Percentiles rank a stretch among this genome's conserved stretches.
Evolutionary conservation across 2,888 invertebrate species (phyloP).

Genomic region (Branchipolynoe longqiensis): DNA sequence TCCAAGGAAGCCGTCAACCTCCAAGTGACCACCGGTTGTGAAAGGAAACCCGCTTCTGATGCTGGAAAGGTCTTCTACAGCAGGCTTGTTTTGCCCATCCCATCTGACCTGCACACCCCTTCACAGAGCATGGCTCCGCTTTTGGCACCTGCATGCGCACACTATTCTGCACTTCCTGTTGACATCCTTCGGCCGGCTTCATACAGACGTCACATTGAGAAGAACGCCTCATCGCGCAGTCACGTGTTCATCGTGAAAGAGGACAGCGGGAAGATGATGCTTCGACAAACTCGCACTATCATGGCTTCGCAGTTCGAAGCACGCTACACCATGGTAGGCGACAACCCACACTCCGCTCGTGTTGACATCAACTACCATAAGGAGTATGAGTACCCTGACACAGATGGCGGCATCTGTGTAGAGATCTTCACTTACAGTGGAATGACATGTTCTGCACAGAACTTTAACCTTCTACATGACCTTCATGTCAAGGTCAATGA

Average conservation of each 20-base stretch:
- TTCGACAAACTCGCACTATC: not conserved
- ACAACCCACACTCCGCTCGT: slow-evolving; percentile 26
- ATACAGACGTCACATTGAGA: not conserved
- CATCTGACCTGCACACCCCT: not conserved
- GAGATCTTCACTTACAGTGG: not conserved
- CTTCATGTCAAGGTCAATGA: slow-evolving; percentile 22
- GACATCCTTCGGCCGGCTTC: not conserved
- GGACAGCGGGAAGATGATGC: slow-evolving; percentile 25
- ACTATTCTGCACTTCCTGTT: not conserved
- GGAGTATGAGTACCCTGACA: slow-evolving; percentile 44
- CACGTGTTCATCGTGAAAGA: not conserved
- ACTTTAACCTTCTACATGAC: slow-evolving; percentile 34
- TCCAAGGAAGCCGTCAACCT: slow-evolving; percentile 13
- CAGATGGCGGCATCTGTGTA: slow-evolving; percentile 20
- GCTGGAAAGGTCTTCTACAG: not conserved
- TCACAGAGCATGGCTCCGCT: not conserved
- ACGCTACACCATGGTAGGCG: slow-evolving; percentile 7
- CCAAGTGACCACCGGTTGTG: slow-evolving; percentile 23
- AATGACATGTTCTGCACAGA: slow-evolving; percentile 5
- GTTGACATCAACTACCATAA: not conserved
- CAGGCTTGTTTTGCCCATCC: slow-evolving; percentile 1
- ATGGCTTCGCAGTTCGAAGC: not conserved
- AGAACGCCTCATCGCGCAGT: not conserved
- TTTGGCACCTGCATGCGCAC: not conserved
- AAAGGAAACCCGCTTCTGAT: not conserved